phyloP scores from a whole-genome alignment of 2,888 invertebrate genomes.

The Pseudoips prasinana region DNA sequence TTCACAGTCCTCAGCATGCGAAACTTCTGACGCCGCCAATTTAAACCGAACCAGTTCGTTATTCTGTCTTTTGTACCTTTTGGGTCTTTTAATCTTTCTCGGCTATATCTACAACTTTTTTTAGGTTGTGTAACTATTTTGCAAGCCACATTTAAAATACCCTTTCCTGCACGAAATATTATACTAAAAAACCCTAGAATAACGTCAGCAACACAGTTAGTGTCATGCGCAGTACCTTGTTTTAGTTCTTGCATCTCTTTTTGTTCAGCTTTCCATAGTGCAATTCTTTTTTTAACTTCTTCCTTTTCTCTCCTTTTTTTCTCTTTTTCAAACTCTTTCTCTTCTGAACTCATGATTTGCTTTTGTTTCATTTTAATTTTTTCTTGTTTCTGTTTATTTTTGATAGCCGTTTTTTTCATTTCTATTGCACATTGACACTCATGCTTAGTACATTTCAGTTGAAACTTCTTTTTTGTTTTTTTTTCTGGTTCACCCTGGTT shows the following conservation, averaged over 20 bases:
- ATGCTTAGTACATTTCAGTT: no score
- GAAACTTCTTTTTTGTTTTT: no score
- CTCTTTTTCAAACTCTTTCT: conserved; percentile 25
- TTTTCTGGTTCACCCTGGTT: no score
- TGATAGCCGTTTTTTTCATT: conserved; percentile 6
- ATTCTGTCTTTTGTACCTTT: conserved; percentile 26
- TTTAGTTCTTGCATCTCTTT: conserved; percentile 25
- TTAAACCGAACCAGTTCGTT: conserved; percentile 21
- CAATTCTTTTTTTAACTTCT: conserved; percentile 19
- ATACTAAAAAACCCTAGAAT: conserved; percentile 34
- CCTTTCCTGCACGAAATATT: conserved; percentile 10
- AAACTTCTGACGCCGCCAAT: conserved; percentile 39
- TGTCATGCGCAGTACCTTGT: conserved; percentile 27
- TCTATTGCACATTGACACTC: not conserved
- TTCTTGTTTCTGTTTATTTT: no score
- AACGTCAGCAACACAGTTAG: conserved; percentile 37
- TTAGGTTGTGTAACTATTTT: conserved; percentile 36
- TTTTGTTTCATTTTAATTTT: not conserved
- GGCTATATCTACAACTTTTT: conserved; percentile 29
- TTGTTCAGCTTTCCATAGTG: conserved; percentile 21
- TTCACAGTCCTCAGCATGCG: conserved; percentile 35
- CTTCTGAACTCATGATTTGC: conserved; percentile 16
- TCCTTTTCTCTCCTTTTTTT: conserved; percentile 15
- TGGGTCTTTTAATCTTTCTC: conserved; percentile 31
- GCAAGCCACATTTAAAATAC: conserved; percentile 17